Percentiles rank a stretch among this genome's conserved stretches.
These are phyloP conservation scores for Neofelis nebulosa DNA, from an alignment of 2,113 vertebrate species.

Conservation along the genomic window DNA sequence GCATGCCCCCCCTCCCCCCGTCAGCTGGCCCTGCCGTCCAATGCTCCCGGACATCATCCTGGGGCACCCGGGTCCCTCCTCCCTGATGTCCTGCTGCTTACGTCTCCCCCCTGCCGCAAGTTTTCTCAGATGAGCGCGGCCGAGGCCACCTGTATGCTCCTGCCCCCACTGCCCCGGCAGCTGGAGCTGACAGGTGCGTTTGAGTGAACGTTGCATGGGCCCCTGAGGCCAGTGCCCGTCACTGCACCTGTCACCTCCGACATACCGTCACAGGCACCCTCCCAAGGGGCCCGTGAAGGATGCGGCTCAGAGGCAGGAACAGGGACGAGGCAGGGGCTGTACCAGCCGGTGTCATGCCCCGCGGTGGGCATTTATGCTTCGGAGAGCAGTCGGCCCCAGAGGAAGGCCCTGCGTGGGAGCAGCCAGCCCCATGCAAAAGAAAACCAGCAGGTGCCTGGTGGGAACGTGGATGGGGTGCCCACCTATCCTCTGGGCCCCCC, in stretches of 20 bases:
- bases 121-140: fast-evolving
- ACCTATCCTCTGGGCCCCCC: neutral
- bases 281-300: too few species aligned
- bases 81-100: neutral
- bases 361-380: too few species aligned
- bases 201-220: neutral
- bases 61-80: too few species aligned
- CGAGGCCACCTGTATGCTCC: neutral
- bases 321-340: neutral
- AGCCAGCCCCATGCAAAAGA: too few species aligned
- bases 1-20: neutral
- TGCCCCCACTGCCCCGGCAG: neutral
- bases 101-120: fast-evolving
- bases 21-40: neutral
- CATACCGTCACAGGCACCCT: neutral
- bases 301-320: neutral
- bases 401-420: too few species aligned
- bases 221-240: too few species aligned
- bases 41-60: neutral
- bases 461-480: fast-evolving
- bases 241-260: fast-evolving
- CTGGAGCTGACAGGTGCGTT: neutral
- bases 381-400: too few species aligned
- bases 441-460: neutral
- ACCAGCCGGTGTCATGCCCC: too few species aligned